Evolutionary conservation across 2,888 invertebrate genomes (phyloP).

Genomic region (Globia sparganii): DNA sequence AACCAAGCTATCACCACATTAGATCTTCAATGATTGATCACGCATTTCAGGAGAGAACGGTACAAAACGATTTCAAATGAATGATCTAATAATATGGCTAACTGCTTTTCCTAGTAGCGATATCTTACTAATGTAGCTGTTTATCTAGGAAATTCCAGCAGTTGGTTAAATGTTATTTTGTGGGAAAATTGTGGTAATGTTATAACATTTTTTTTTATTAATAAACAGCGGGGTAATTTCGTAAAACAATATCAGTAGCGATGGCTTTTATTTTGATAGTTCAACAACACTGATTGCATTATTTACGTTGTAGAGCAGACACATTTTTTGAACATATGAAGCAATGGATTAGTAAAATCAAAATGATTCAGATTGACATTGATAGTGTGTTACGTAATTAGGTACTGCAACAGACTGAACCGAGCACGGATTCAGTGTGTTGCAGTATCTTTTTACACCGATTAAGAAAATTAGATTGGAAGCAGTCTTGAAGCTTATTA

Average conservation of each 20-base stretch:
- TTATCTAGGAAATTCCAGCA: constrained; percentile 57
- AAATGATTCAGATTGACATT: too few relatives aligned
- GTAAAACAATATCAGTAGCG: too few relatives aligned
- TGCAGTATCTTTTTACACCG: background rate
- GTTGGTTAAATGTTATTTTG: constrained; percentile 30
- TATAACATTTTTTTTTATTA: background rate
- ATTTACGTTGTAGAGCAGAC: too few relatives aligned
- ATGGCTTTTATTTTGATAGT: too few relatives aligned
- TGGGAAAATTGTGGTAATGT: constrained; percentile 31
- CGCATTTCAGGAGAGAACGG: constrained; percentile 57
- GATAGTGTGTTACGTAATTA: too few relatives aligned
- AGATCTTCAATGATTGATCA: constrained; percentile 66
- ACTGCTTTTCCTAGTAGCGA: constrained; percentile 56
- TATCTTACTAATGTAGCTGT: constrained; percentile 58
- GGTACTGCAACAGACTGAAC: too few relatives aligned
- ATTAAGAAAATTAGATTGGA: background rate
- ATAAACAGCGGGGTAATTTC: background rate
- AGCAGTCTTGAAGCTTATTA: background rate
- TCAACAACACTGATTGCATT: too few relatives aligned
- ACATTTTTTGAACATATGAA: too few relatives aligned
- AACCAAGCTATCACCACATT: constrained; percentile 58
- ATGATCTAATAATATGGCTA: constrained; percentile 62
- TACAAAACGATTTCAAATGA: constrained; percentile 60
- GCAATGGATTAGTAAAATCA: too few relatives aligned
- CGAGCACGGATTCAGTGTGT: too few relatives aligned